phyloP scores from a whole-genome alignment of 2,888 invertebrate species.

The Philereme vetulata region DNA sequence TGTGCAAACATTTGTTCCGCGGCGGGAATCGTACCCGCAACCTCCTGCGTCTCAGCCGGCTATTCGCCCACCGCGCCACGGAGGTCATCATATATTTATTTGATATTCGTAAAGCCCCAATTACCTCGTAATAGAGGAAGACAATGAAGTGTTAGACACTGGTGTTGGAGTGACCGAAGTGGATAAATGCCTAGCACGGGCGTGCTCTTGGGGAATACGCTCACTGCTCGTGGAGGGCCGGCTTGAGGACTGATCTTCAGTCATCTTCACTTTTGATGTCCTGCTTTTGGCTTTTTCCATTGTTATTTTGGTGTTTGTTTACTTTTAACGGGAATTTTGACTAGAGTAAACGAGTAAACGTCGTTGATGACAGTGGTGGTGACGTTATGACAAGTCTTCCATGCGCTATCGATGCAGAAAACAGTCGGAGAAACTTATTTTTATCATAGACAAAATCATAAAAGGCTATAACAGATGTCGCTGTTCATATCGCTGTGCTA shows the following conservation, averaged over 20 bases:
- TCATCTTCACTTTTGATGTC: slow-evolving; percentile 2
- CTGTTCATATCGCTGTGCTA: too few species aligned
- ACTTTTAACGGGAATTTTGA: slow-evolving; percentile 33
- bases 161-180: slow-evolving; percentile 31
- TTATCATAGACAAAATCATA: too few species aligned
- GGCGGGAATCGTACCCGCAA: too few species aligned
- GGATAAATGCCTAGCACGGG: slow-evolving; percentile 25
- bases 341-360: background rate
- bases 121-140: slow-evolving; percentile 47
- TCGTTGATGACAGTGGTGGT: too few species aligned
- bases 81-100: too few species aligned
- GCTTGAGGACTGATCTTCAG: slow-evolving; percentile 18
- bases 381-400: too few species aligned
- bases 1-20: too few species aligned
- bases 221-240: slow-evolving; percentile 14
- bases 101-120: background rate
- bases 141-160: slow-evolving; percentile 37
- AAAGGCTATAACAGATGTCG: too few species aligned
- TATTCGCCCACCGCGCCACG: too few species aligned
- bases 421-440: too few species aligned
- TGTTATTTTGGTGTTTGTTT: slow-evolving; percentile 4
- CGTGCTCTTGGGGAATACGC: slow-evolving; percentile 40
- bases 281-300: slow-evolving; percentile 20
- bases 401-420: too few species aligned
- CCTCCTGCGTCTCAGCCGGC: too few species aligned